Percentiles rank a stretch among this genome's conserved stretches.
Conservation (phyloP, 2,113 vertebrate genomes). For the Ictalurus furcatus region DNA sequence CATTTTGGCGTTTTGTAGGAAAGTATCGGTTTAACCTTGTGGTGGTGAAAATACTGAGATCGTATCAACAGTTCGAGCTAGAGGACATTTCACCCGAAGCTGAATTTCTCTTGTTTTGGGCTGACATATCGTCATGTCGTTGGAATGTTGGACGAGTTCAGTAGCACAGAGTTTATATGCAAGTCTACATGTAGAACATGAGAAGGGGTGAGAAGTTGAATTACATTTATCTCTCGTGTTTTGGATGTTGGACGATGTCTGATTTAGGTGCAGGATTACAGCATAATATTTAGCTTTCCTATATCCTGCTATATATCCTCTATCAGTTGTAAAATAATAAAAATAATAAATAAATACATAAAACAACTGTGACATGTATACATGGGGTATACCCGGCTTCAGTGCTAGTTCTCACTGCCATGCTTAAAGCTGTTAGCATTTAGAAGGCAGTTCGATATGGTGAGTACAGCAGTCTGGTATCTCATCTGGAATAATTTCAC, state of each 20-base stretch:
- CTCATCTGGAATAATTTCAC: constrained; percentile 65
- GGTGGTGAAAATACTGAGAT: background rate
- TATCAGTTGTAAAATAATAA: background rate
- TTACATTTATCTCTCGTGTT: constrained; percentile 36
- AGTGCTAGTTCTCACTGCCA: constrained; percentile 2
- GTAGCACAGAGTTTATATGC: background rate
- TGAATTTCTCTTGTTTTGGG: background rate
- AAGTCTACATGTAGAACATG: constrained; percentile 36
- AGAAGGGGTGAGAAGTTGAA: constrained; percentile 46
- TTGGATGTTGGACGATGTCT: constrained; percentile 30
- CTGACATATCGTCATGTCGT: constrained; percentile 6
- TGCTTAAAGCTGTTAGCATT: constrained; percentile 49
- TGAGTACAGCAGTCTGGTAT: constrained; percentile 43
- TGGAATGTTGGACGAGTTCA: constrained; percentile 25
- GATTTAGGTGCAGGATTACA: constrained; percentile 32
- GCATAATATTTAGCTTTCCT: constrained; percentile 35
- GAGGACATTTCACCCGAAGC: background rate
- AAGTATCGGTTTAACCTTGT: background rate
- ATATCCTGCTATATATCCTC: constrained; percentile 42
- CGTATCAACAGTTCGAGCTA: background rate
- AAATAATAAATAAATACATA: background rate
- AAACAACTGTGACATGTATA: constrained; percentile 11
- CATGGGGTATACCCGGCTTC: constrained; percentile 9
- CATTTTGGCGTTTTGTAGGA: background rate
- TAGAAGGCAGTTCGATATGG: constrained; percentile 51